Evolutionary conservation across 2,113 vertebrate species (phyloP).

Genomic region (Corythornis madagascariensis): DNA sequence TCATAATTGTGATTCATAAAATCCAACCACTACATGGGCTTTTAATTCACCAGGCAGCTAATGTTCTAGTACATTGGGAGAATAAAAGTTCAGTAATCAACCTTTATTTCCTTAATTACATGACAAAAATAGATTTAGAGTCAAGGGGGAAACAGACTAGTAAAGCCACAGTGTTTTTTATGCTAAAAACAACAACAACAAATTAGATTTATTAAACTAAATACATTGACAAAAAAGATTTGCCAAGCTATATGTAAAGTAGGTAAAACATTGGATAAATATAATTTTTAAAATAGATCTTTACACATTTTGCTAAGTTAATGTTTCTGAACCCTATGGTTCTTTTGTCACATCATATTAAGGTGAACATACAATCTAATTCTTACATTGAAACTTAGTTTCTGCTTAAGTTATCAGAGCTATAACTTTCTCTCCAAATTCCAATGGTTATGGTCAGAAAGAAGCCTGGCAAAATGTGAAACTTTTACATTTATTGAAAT

Average conservation of each 20-base stretch:
- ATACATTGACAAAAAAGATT: not conserved
- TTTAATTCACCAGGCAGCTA: not conserved
- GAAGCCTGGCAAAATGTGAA: not conserved
- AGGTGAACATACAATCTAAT: not conserved
- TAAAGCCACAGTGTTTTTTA: not conserved
- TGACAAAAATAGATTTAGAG: not conserved
- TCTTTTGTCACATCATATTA: not conserved
- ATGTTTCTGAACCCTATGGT: not conserved
- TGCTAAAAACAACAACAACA: not conserved
- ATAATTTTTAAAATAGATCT: not conserved
- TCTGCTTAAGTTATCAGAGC: not conserved
- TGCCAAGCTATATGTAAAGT: not conserved
- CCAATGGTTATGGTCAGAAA: not conserved
- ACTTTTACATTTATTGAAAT: not conserved
- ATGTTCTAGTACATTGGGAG: not conserved
- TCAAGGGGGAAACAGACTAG: not conserved
- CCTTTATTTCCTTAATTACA: not conserved
- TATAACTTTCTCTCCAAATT: not conserved
- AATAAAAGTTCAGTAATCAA: slow-evolving; percentile 20
- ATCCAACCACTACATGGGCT: not conserved
- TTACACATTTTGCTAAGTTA: not conserved
- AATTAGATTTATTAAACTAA: not conserved
- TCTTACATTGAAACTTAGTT: not conserved
- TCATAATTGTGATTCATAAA: not conserved
- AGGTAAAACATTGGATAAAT: not conserved